These are phyloP conservation scores for Ariolimax columbianus DNA, from an alignment of 2,888 invertebrate species.

Conservation along the genomic window DNA sequence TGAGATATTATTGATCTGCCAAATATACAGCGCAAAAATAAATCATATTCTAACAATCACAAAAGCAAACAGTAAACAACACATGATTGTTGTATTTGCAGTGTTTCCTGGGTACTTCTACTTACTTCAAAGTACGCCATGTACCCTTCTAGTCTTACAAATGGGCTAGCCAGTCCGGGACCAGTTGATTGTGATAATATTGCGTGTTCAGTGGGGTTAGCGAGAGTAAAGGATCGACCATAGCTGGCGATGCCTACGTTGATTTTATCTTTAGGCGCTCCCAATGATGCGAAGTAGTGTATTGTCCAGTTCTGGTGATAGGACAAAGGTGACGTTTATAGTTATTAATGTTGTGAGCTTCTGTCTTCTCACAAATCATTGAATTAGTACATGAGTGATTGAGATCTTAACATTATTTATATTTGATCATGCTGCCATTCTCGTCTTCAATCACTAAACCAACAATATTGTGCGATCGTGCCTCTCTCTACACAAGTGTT, in stretches of 20 bases:
- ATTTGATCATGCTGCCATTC: too few relatives aligned
- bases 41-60: too few relatives aligned
- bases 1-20: too few relatives aligned
- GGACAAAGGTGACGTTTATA: background rate
- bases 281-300: slow-evolving; percentile 81
- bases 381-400: too few relatives aligned
- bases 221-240: slow-evolving; percentile 92
- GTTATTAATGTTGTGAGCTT: background rate
- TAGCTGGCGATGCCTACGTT: slow-evolving; percentile 97
- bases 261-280: slow-evolving; percentile 91
- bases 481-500: too few relatives aligned
- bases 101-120: too few relatives aligned
- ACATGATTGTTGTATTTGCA: too few relatives aligned
- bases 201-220: slow-evolving; percentile 79
- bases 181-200: slow-evolving; percentile 62
- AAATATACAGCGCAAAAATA: too few relatives aligned
- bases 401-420: too few relatives aligned
- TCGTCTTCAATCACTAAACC: too few relatives aligned
- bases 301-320: slow-evolving; percentile 67
- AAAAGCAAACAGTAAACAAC: too few relatives aligned
- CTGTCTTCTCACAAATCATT: background rate
- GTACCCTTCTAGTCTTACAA: slow-evolving; percentile 69
- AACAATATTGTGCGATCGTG: too few relatives aligned
- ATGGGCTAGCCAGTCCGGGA: slow-evolving; percentile 62
- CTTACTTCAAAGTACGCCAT: slow-evolving; percentile 68